These are phyloP conservation scores for Drepana falcataria DNA, from an alignment of 2,888 invertebrate species.

Conservation along the genomic window DNA sequence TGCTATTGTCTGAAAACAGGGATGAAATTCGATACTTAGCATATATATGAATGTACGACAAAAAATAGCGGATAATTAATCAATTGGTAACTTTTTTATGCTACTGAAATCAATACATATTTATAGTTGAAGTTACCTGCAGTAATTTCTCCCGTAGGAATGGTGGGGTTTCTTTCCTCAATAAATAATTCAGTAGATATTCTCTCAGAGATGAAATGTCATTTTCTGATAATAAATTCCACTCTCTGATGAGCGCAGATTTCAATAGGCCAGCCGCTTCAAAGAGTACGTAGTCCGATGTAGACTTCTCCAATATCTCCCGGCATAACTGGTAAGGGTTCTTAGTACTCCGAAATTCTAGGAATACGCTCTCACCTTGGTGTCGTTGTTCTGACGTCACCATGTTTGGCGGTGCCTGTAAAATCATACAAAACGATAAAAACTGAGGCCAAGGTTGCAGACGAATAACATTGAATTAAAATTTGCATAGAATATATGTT, in stretches of 20 bases:
- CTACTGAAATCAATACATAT: not conserved
- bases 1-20: constrained; percentile 83
- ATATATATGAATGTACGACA: no score
- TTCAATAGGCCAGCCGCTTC: constrained; percentile 91
- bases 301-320: constrained; percentile 85
- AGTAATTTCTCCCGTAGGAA: constrained; percentile 87
- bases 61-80: no score
- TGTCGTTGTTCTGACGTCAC: constrained; percentile 88
- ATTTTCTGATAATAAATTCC: constrained; percentile 83
- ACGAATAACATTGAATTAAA: constrained; percentile 2
- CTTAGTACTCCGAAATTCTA: constrained; percentile 89
- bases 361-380: constrained; percentile 88
- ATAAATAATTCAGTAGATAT: constrained; percentile 88
- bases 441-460: not conserved
- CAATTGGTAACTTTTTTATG: no score
- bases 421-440: constrained; percentile 16
- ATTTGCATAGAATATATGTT: not conserved
- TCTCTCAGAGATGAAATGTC: constrained; percentile 85
- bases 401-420: constrained; percentile 87
- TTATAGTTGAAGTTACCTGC: constrained; percentile 63
- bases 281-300: constrained; percentile 89
- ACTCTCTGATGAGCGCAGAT: constrained; percentile 89
- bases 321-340: constrained; percentile 89
- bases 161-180: constrained; percentile 83
- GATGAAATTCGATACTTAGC: no score